Conservation (phyloP, 2,113 vertebrate species). For the Sclerurus mexicanus region DNA sequence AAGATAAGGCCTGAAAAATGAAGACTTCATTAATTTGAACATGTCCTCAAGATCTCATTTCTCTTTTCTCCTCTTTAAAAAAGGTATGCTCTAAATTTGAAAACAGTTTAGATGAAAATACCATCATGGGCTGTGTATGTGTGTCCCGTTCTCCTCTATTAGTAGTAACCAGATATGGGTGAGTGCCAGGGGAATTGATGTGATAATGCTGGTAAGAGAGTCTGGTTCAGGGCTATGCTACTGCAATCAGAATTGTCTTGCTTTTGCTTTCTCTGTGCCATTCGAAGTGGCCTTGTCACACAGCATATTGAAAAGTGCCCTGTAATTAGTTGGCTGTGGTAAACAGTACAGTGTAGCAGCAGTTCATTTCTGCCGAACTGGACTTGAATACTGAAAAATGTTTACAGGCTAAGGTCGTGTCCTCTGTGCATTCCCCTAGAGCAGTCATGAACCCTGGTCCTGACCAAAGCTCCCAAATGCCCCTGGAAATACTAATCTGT, state of each 20-base stretch:
- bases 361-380: not conserved
- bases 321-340: not conserved
- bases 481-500: not conserved
- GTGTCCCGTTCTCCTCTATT: not conserved
- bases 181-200: not conserved
- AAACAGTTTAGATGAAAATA: not conserved
- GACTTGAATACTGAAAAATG: not conserved
- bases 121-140: not conserved
- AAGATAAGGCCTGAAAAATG: not conserved
- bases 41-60: not conserved
- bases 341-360: not conserved
- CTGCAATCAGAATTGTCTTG: not conserved
- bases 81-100: not conserved
- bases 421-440: rapidly evolving
- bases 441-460: not conserved
- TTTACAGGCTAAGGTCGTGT: not conserved
- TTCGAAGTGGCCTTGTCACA: not conserved
- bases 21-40: constrained; percentile 21
- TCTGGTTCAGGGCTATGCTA: not conserved
- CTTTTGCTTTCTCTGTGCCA: not conserved
- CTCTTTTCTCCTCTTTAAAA: not conserved
- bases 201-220: not conserved
- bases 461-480: not conserved
- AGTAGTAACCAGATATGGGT: not conserved
- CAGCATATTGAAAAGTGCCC: not conserved